These are phyloP conservation scores for Austrofundulus limnaeus DNA, from an alignment of 2,113 vertebrate genomes.

Conservation along the genomic window DNA sequence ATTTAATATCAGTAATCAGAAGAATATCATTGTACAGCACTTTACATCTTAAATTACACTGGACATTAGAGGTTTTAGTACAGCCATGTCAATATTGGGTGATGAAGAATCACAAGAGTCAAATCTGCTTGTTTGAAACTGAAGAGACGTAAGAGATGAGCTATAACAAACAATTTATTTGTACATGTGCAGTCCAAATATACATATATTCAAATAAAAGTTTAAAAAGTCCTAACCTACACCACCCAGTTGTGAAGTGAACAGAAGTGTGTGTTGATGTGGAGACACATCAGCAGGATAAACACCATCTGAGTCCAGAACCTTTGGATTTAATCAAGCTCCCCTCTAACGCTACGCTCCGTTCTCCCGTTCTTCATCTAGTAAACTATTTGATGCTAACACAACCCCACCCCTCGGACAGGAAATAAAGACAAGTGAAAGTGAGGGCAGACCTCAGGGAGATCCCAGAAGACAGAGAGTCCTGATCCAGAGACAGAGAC, in stretches of 20 bases:
- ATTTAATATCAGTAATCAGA: slow-evolving; percentile 27
- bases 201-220: slow-evolving; percentile 70
- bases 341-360: slow-evolving; percentile 24
- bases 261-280: slow-evolving; percentile 53
- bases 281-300: slow-evolving; percentile 48
- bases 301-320: slow-evolving; percentile 48
- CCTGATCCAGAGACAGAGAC: slow-evolving; percentile 66
- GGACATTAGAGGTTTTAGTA: neutral
- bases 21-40: slow-evolving; percentile 4
- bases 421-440: slow-evolving; percentile 51
- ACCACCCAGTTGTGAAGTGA: slow-evolving; percentile 54
- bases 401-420: slow-evolving; percentile 41
- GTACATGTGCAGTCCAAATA: slow-evolving; percentile 72
- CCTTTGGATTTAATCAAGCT: slow-evolving; percentile 60
- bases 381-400: slow-evolving; percentile 54
- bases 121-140: neutral
- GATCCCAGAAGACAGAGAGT: slow-evolving; percentile 66
- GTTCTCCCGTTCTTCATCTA: slow-evolving; percentile 44
- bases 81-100: neutral
- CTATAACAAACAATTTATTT: slow-evolving; percentile 75
- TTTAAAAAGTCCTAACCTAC: slow-evolving; percentile 58
- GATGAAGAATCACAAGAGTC: neutral
- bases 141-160: slow-evolving; percentile 28
- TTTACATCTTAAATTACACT: slow-evolving; percentile 15
- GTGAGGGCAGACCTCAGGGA: slow-evolving; percentile 63